Percentiles rank a stretch among this genome's conserved stretches.
Conservation (phyloP, 1,140 invertebrate genomes). For the Schlechtendalia chinensis region DNA sequence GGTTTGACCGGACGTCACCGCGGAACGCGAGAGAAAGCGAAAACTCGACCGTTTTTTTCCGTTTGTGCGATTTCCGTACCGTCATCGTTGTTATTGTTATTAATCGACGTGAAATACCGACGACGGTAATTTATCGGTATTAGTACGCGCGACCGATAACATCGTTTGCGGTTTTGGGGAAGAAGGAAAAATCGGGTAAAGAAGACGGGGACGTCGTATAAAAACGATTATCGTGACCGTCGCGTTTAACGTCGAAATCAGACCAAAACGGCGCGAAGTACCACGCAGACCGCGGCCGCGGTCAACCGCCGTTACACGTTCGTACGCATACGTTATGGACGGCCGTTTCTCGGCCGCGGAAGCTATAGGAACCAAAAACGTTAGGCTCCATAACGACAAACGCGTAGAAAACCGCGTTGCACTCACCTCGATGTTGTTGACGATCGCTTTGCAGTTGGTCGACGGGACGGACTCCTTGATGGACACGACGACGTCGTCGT, state of each 20-base stretch:
- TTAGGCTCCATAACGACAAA: too few species aligned
- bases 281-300: too few species aligned
- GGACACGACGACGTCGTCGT: constrained; percentile 35
- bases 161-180: too few species aligned
- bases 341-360: too few species aligned
- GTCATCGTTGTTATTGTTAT: background rate
- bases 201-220: too few species aligned
- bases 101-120: background rate
- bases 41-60: too few species aligned
- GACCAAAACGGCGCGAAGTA: constrained; percentile 44
- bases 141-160: background rate
- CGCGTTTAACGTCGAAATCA: constrained; percentile 34
- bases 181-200: too few species aligned
- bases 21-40: constrained; percentile 2
- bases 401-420: too few species aligned
- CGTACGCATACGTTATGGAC: too few species aligned
- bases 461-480: constrained; percentile 35
- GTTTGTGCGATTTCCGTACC: background rate
- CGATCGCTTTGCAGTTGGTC: constrained; percentile 19
- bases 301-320: background rate
- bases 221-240: too few species aligned
- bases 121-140: too few species aligned
- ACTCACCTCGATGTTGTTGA: constrained; percentile 44
- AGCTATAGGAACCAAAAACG: too few species aligned
- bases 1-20: background rate